A percentile compares a stretch with the other conserved stretches of the same genome.
These are phyloP conservation scores for Dendropsophus ebraccatus DNA, from an alignment of 2,113 vertebrate genomes.

Conservation along the genomic window DNA sequence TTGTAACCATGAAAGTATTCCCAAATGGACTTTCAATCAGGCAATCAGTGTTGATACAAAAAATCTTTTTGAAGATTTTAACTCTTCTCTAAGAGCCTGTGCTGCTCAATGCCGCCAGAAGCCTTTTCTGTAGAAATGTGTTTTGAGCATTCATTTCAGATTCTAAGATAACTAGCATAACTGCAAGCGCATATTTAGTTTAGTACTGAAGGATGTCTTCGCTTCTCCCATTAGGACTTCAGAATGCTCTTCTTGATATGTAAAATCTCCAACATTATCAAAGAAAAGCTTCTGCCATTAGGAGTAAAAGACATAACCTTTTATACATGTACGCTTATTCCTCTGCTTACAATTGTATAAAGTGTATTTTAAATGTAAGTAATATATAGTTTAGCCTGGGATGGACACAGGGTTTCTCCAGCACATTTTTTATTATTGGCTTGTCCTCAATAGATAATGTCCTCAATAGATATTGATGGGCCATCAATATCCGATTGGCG, in stretches of 20 bases:
- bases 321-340: no score
- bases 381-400: no score
- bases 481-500: no score
- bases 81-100: neutral
- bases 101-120: neutral
- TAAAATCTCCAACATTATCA: neutral
- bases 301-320: neutral
- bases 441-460: no score
- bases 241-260: constrained; percentile 3
- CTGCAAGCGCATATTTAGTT: neutral
- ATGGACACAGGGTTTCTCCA: no score
- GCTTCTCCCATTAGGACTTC: neutral
- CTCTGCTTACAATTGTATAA: no score
- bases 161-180: neutral
- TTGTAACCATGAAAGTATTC: constrained; percentile 24
- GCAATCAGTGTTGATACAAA: neutral
- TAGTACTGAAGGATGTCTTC: neutral
- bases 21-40: constrained; percentile 30
- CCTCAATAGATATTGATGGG: no score
- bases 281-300: neutral
- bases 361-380: no score
- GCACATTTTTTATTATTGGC: no score
- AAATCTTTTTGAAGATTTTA: constrained; percentile 35
- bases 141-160: neutral
- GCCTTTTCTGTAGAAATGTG: neutral